These are phyloP conservation scores for Sternotherus odoratus DNA, from an alignment of 2,797 vertebrate genomes.

Conservation along the genomic window DNA sequence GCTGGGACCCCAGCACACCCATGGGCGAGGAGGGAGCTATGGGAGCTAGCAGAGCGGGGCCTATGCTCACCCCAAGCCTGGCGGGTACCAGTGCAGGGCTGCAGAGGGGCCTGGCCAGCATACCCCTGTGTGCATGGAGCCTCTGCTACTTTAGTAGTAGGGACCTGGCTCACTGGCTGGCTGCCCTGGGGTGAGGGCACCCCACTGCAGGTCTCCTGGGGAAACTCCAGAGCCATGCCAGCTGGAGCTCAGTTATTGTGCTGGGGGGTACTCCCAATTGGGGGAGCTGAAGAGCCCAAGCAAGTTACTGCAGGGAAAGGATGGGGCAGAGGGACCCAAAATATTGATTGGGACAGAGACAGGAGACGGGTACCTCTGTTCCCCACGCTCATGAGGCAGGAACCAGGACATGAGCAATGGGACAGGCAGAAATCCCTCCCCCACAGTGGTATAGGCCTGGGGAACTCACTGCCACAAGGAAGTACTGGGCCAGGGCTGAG, in stretches of 20 bases:
- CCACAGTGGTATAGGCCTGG: not conserved
- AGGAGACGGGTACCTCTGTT: not conserved
- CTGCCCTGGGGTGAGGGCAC: not conserved
- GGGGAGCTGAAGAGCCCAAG: not conserved
- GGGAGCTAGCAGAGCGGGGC: not conserved
- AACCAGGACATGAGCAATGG: not conserved
- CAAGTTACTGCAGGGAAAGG: not conserved
- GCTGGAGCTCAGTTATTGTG: not conserved
- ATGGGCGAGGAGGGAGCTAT: not conserved
- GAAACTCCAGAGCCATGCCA: not conserved
- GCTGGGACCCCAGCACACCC: not conserved
- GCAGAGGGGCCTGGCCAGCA: not conserved
- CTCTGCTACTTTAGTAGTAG: not conserved
- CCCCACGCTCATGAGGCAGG: not conserved
- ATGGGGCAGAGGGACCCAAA: not conserved
- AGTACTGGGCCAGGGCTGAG: not conserved
- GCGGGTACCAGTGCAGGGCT: not conserved
- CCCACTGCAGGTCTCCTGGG: slow-evolving; percentile 57
- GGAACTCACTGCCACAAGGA: not conserved
- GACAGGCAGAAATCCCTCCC: not conserved
- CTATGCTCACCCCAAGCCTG: not conserved
- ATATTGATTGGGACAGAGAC: slow-evolving; percentile 21
- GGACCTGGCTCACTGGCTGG: not conserved
- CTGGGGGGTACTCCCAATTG: slow-evolving; percentile 3
- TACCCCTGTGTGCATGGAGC: not conserved